These are phyloP conservation scores for Drosophila triauraria DNA, from an alignment of 1,140 invertebrate species.

Conservation along the genomic window DNA sequence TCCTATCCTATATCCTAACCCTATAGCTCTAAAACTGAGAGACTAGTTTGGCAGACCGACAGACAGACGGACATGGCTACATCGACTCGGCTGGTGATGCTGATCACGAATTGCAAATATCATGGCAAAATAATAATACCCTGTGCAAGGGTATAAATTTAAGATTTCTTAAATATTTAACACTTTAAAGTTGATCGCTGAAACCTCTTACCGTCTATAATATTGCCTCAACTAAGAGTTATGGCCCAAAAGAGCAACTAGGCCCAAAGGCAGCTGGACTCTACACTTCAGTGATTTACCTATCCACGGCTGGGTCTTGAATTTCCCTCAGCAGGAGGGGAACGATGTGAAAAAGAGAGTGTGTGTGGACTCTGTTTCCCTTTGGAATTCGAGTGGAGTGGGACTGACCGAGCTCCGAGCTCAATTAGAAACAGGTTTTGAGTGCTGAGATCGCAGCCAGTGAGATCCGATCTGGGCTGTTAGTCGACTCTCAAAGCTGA, in stretches of 20 bases:
- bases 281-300: constrained; percentile 4
- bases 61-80: no score
- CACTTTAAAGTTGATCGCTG: no score
- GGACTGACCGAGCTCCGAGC: constrained; percentile 1
- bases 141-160: no score
- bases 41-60: no score
- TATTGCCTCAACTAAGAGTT: no score
- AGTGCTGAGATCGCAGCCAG: constrained; percentile 13
- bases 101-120: no score
- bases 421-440: constrained; percentile 49
- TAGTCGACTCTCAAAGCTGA: constrained; percentile 30
- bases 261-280: background rate
- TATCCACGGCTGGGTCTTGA: constrained; percentile 12
- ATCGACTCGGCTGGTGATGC: no score
- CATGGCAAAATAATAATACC: no score
- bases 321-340: constrained; percentile 13
- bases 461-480: constrained; percentile 11
- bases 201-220: background rate
- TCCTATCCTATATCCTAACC: no score
- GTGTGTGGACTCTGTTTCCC: constrained; percentile 21
- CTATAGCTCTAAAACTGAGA: no score
- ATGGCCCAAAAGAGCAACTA: background rate
- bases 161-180: no score
- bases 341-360: constrained; percentile 19
- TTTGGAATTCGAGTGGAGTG: constrained; percentile 36